phyloP scores from a whole-genome alignment of 2,797 vertebrate genomes.

The Delichon dasypus region DNA sequence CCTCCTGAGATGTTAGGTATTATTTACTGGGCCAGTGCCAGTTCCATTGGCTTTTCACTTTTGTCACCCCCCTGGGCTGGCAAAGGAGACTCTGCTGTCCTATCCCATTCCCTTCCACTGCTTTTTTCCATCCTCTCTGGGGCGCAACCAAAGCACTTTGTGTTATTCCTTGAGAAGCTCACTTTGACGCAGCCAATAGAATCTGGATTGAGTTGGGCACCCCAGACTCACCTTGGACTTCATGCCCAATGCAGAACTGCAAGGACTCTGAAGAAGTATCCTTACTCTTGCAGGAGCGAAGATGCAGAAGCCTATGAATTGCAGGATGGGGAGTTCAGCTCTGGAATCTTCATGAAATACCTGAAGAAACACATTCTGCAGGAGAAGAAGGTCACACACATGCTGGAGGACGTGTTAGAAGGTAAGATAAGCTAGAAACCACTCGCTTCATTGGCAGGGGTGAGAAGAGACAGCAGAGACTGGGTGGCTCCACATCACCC shows the following conservation, averaged over 20 bases:
- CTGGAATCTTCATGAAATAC: constrained; percentile 92
- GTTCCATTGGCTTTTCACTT: background rate
- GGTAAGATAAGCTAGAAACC: constrained; percentile 69
- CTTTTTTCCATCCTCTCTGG: background rate
- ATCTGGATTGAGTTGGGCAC: background rate
- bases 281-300: constrained; percentile 78
- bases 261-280: background rate
- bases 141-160: background rate
- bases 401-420: constrained; percentile 88
- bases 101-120: background rate
- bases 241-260: background rate
- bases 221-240: background rate
- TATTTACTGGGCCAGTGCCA: background rate
- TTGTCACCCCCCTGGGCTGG: background rate
- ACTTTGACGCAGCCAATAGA: background rate
- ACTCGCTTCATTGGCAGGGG: background rate
- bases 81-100: background rate
- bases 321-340: constrained; percentile 86
- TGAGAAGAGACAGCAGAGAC: background rate
- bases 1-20: background rate
- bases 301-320: constrained; percentile 89
- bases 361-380: constrained; percentile 86
- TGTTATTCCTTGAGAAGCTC: background rate
- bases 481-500: accelerated
- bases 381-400: constrained; percentile 84